Percentiles rank a stretch among this genome's conserved stretches.
These are phyloP conservation scores for Drosophila leontia DNA, from an alignment of 1,140 invertebrate species.

Conservation along the genomic window DNA sequence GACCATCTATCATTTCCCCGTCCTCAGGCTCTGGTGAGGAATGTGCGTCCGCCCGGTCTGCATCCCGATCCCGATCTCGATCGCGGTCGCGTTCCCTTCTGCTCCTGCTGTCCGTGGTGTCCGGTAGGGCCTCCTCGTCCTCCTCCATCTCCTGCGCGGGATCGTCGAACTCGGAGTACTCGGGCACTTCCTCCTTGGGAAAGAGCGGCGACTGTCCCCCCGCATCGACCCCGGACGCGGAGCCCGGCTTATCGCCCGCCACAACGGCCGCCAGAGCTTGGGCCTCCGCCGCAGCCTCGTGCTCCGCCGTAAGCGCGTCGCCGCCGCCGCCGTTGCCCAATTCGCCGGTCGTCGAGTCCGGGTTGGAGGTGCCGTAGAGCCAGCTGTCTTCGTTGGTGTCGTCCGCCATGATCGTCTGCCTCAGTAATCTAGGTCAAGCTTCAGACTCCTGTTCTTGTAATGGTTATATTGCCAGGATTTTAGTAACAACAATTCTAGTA, in stretches of 20 bases:
- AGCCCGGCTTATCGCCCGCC: slow-evolving; percentile 53
- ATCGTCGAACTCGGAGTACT: slow-evolving; percentile 76
- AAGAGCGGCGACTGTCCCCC: slow-evolving; percentile 20
- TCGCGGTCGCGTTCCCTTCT: slow-evolving; percentile 12
- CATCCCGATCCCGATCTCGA: slow-evolving; percentile 10
- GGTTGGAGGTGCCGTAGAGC: slow-evolving; percentile 89
- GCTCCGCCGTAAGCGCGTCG: slow-evolving; percentile 53
- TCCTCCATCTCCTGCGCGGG: slow-evolving; percentile 83
- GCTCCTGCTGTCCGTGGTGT: slow-evolving; percentile 62
- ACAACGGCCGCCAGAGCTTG: slow-evolving; percentile 79
- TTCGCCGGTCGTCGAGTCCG: slow-evolving; percentile 83
- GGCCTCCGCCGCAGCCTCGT: slow-evolving; percentile 84
- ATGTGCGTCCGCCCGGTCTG: background rate
- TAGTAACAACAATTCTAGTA: too few species aligned
- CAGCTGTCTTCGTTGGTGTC: slow-evolving; percentile 90
- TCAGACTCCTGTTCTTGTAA: too few species aligned
- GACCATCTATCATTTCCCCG: slow-evolving; percentile 69
- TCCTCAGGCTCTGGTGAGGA: slow-evolving; percentile 34
- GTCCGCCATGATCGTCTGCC: slow-evolving; percentile 85
- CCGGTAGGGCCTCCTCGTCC: slow-evolving; percentile 76
- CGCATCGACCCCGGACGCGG: slow-evolving; percentile 2
- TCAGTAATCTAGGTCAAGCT: too few species aligned
- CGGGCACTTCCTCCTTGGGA: slow-evolving; percentile 64
- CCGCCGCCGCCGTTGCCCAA: slow-evolving; percentile 51
- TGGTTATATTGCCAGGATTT: too few species aligned